These are phyloP conservation scores for Lithophane socia DNA, from an alignment of 2,888 invertebrate species.

Conservation along the genomic window DNA sequence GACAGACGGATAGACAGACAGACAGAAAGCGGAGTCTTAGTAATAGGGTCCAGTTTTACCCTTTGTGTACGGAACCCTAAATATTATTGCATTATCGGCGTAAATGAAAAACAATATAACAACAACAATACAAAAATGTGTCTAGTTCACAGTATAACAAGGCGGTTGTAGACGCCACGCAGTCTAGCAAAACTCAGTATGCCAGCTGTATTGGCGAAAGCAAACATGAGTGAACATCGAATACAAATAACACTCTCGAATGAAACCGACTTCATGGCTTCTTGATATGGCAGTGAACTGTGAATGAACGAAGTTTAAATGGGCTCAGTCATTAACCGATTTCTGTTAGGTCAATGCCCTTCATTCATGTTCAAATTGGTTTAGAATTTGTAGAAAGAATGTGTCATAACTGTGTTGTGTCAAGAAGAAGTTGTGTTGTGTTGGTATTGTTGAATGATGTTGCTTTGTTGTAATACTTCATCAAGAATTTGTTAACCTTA, in stretches of 20 bases:
- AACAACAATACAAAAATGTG: constrained; percentile 20
- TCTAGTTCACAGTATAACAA: background rate
- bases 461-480: background rate
- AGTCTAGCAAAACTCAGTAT: constrained; percentile 32
- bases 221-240: constrained; percentile 15
- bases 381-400: constrained; percentile 32
- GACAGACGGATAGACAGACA: too few species aligned
- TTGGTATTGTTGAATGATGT: background rate
- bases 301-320: constrained; percentile 39
- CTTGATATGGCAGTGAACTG: constrained; percentile 35
- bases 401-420: background rate
- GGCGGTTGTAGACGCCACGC: constrained; percentile 41
- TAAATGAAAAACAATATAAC: background rate
- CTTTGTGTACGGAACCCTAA: too few species aligned
- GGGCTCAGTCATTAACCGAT: constrained; percentile 41
- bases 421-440: too few species aligned
- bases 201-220: constrained; percentile 45
- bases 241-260: constrained; percentile 44
- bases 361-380: constrained; percentile 15
- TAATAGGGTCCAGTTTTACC: too few species aligned
- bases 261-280: constrained; percentile 36
- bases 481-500: background rate
- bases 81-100: too few species aligned
- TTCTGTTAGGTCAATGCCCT: constrained; percentile 40
- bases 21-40: too few species aligned